phyloP scores from a whole-genome alignment of 2,888 invertebrate species.

The Actias luna region DNA sequence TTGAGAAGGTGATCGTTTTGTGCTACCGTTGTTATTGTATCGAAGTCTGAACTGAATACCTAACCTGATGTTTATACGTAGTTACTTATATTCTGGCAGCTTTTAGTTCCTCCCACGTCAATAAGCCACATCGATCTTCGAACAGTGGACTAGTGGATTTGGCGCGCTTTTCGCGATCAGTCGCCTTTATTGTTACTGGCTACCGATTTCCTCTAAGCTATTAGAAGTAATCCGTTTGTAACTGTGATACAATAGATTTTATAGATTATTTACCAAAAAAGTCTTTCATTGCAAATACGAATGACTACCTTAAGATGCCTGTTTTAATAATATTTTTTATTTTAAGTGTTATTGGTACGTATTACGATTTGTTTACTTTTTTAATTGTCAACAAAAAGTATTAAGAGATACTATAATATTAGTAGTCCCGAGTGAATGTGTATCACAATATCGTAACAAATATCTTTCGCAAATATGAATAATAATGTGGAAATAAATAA shows the following conservation, averaged over 20 bases:
- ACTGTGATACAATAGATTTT: slow-evolving; percentile 2
- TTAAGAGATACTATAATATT: too few species aligned
- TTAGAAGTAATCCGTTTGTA: not conserved
- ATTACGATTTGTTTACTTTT: slow-evolving; percentile 27
- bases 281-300: slow-evolving; percentile 1
- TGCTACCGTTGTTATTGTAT: not conserved
- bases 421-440: too few species aligned
- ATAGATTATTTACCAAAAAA: not conserved
- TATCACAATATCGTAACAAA: too few species aligned
- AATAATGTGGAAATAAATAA: too few species aligned
- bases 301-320: slow-evolving; percentile 53
- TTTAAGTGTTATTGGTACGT: slow-evolving; percentile 51
- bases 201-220: slow-evolving; percentile 8
- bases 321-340: slow-evolving; percentile 42
- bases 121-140: slow-evolving; percentile 38
- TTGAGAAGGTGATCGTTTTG: not conserved
- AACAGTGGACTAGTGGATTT: slow-evolving; percentile 52
- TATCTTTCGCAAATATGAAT: too few species aligned
- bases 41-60: slow-evolving; percentile 3
- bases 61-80: slow-evolving; percentile 8
- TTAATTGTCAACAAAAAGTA: too few species aligned
- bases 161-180: slow-evolving; percentile 64
- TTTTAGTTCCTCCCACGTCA: slow-evolving; percentile 48
- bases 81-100: slow-evolving; percentile 42
- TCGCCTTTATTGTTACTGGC: slow-evolving; percentile 38